These are phyloP conservation scores for Euspilapteryx auroguttella DNA, from an alignment of 2,888 invertebrate species.

Conservation along the genomic window DNA sequence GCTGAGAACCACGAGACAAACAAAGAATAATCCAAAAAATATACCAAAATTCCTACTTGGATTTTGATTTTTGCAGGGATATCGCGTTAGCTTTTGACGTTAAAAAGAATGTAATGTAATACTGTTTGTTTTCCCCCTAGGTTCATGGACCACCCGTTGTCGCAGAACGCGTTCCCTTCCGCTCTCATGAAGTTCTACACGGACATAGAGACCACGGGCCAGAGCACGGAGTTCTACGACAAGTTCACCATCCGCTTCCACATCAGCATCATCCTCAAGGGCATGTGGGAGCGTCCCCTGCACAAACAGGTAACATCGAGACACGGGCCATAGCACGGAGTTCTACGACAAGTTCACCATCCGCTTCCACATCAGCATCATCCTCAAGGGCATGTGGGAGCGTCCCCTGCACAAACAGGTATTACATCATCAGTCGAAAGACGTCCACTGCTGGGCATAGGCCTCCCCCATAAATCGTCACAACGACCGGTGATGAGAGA, in stretches of 20 bases:
- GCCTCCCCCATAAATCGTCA: no score
- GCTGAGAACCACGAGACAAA: no score
- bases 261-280: constrained; percentile 94
- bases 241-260: constrained; percentile 99
- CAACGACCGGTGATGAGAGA: no score
- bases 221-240: constrained; percentile 98
- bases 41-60: no score
- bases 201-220: constrained; percentile 96
- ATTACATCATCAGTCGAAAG: no score
- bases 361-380: constrained; percentile 96
- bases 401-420: constrained; percentile 76
- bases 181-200: constrained; percentile 98
- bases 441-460: no score
- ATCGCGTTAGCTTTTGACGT: no score
- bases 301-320: constrained; percentile 62
- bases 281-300: constrained; percentile 91
- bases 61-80: no score
- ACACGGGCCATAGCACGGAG: constrained; percentile 97
- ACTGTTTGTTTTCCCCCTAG: no score
- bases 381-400: constrained; percentile 95
- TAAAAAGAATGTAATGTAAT: no score
- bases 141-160: constrained; percentile 82
- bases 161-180: constrained; percentile 78
- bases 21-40: no score
- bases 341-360: constrained; percentile 99